phyloP scores from a whole-genome alignment of 2,888 invertebrate genomes.

The Cheilosia impressa region DNA sequence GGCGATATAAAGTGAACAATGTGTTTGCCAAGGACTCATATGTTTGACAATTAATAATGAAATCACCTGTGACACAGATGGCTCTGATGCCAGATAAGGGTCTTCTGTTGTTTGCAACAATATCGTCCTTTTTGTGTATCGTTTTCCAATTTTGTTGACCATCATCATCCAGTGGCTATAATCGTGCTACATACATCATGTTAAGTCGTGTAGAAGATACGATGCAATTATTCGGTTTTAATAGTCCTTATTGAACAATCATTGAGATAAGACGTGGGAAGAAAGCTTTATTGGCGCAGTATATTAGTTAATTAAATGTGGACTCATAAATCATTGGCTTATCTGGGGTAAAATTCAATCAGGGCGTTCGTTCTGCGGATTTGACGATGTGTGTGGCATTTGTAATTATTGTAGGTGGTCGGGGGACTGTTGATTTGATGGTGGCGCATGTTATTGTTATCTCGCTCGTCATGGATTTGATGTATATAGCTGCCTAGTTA shows the following conservation, averaged over 20 bases:
- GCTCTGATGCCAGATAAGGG: background rate
- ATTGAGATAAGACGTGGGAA: slow-evolving; percentile 28
- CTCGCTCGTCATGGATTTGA: no score
- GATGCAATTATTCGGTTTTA: slow-evolving; percentile 57
- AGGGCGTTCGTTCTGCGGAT: background rate
- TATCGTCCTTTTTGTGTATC: background rate
- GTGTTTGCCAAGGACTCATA: slow-evolving; percentile 70
- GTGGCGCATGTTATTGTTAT: no score
- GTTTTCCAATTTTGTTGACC: slow-evolving; percentile 1
- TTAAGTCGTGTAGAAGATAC: slow-evolving; percentile 19
- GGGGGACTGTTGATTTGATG: no score
- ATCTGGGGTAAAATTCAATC: slow-evolving; percentile 53
- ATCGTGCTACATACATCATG: background rate
- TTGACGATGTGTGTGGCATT: slow-evolving; percentile 3
- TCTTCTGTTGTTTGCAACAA: slow-evolving; percentile 15
- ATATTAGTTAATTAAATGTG: slow-evolving; percentile 49
- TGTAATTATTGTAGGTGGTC: background rate
- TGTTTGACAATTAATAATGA: slow-evolving; percentile 74
- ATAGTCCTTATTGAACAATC: slow-evolving; percentile 60
- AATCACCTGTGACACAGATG: slow-evolving; percentile 69
- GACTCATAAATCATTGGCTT: slow-evolving; percentile 55
- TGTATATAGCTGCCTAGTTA: no score
- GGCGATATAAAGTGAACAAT: slow-evolving; percentile 69
- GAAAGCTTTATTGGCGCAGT: slow-evolving; percentile 27
- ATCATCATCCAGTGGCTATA: slow-evolving; percentile 3